Percentiles rank a stretch among this genome's conserved stretches.
Evolutionary conservation across 2,113 vertebrate species (phyloP).

Genomic region (Corythaeola cristata): DNA sequence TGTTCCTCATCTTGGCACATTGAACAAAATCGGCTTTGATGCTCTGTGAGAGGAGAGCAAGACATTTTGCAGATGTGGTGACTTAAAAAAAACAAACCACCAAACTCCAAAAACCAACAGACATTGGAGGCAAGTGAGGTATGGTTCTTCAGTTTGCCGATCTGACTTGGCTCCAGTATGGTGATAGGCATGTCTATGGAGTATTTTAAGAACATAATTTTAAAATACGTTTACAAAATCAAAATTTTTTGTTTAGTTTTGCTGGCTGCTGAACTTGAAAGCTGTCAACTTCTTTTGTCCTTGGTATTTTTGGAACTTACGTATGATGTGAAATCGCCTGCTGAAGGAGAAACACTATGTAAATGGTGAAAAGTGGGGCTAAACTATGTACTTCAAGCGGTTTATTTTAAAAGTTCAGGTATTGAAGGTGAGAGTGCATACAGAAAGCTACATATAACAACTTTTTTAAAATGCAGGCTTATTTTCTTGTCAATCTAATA

Average conservation of each 20-base stretch:
- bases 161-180: not conserved
- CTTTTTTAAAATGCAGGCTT: not conserved
- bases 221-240: not conserved
- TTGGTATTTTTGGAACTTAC: not conserved
- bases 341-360: not conserved
- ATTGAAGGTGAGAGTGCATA: not conserved
- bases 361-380: not conserved
- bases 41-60: not conserved
- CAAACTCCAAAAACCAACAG: not conserved
- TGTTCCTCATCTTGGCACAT: not conserved
- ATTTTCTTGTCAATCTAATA: not conserved
- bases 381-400: rapidly evolving
- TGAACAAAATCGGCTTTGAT: constrained; percentile 24
- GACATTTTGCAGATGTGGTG: constrained; percentile 37
- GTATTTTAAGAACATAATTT: not conserved
- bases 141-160: not conserved
- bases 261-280: not conserved
- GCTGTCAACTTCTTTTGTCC: not conserved
- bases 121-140: not conserved
- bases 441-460: rapidly evolving
- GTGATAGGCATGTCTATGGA: not conserved
- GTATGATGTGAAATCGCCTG: not conserved
- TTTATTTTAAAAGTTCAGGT: not conserved
- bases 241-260: not conserved
- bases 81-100: not conserved